Evolutionary conservation across 1,140 invertebrate genomes (phyloP).

Genomic region (Drosophila micromelanica): DNA sequence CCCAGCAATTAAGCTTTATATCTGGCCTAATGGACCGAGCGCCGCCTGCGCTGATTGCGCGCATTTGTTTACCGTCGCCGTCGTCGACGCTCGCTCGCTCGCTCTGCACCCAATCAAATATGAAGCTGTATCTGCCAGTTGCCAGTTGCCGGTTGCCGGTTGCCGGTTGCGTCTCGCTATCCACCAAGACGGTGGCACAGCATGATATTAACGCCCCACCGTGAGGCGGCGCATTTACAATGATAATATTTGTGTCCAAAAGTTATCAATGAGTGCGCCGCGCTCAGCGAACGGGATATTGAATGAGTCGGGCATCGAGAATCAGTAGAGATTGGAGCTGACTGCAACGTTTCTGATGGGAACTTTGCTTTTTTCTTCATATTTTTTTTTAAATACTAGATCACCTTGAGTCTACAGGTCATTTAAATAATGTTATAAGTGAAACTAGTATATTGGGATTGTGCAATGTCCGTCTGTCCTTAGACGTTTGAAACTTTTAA

Average conservation of each 20-base stretch:
- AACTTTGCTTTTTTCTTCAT: background rate
- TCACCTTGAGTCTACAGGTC: background rate
- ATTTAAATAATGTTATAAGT: too few species aligned
- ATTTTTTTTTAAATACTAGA: background rate
- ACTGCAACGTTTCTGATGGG: background rate
- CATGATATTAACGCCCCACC: slow-evolving; percentile 82
- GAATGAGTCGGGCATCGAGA: slow-evolving; percentile 21
- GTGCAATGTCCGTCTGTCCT: too few species aligned
- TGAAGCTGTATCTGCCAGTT: slow-evolving; percentile 19
- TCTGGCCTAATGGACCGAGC: slow-evolving; percentile 84
- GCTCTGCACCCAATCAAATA: slow-evolving; percentile 55
- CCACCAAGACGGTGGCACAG: slow-evolving; percentile 52
- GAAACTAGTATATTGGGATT: too few species aligned
- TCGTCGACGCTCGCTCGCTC: slow-evolving; percentile 2
- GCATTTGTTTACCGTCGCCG: slow-evolving; percentile 75
- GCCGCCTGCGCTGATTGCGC: slow-evolving; percentile 83
- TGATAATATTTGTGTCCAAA: slow-evolving; percentile 81
- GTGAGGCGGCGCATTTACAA: slow-evolving; percentile 83
- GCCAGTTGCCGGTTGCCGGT: too few species aligned
- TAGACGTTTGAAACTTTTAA: too few species aligned
- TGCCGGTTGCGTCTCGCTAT: background rate
- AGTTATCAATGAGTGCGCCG: slow-evolving; percentile 76
- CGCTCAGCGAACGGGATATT: slow-evolving; percentile 27
- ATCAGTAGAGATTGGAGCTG: background rate
- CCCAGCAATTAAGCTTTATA: slow-evolving; percentile 84